Conservation (phyloP, 1,140 invertebrate genomes). For the Pachyrhynchus sulphureomaculatus region DNA sequence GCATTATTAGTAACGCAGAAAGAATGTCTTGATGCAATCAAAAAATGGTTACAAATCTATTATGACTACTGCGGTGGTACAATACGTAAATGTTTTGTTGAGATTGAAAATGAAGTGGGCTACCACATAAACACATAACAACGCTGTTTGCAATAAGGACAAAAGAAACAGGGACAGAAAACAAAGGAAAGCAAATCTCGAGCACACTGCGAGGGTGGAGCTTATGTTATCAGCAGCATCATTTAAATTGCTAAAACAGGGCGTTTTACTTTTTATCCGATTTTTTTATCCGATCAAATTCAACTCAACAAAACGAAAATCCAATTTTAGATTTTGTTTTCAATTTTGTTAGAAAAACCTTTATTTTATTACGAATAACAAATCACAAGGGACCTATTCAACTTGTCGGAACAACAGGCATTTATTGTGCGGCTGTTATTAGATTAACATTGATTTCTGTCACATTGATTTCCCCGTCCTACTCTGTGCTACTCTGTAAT, state of each 20-base stretch:
- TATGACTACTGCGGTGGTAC: no score
- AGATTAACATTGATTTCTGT: constrained; percentile 42
- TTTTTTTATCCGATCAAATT: constrained; percentile 50
- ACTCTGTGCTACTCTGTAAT: constrained; percentile 3
- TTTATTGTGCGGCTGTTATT: constrained; percentile 39
- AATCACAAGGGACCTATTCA: constrained; percentile 38
- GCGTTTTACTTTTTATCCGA: constrained; percentile 53
- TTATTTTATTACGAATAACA: constrained; percentile 38
- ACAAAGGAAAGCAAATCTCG: constrained; percentile 31
- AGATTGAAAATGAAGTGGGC: background rate
- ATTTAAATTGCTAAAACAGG: constrained; percentile 53
- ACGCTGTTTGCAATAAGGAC: background rate
- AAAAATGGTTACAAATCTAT: no score
- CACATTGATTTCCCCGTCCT: constrained; percentile 37
- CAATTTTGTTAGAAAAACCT: constrained; percentile 41
- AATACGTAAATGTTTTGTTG: no score
- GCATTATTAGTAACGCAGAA: no score
- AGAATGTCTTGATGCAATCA: no score
- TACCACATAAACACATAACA: background rate
- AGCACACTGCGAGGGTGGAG: constrained; percentile 32
- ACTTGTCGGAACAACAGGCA: constrained; percentile 39
- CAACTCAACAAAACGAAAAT: constrained; percentile 38
- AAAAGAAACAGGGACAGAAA: constrained; percentile 21
- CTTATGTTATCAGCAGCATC: constrained; percentile 37
- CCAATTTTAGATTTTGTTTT: constrained; percentile 44